phyloP scores from a whole-genome alignment of 1,140 invertebrate genomes.

The Drosophila sechellia region DNA sequence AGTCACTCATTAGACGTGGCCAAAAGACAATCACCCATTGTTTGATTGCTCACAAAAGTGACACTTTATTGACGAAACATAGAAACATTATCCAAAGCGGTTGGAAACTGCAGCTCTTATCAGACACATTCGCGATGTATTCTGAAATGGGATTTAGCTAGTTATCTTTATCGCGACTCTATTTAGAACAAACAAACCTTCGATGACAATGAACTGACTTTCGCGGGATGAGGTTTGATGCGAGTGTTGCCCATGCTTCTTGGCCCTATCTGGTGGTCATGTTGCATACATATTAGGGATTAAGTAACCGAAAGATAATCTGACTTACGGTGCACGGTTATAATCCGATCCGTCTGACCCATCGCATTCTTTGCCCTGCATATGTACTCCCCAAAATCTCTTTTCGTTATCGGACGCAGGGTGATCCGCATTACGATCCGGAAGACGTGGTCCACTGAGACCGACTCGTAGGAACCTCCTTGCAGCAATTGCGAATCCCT shows the following conservation, averaged over 20 bases:
- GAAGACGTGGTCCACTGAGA: conserved; percentile 86
- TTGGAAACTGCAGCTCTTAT: background rate
- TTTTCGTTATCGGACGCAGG: conserved; percentile 85
- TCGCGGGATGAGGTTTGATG: conserved; percentile 69
- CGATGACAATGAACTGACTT: conserved; percentile 78
- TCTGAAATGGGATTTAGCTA: conserved; percentile 33
- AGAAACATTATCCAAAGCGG: conserved; percentile 43
- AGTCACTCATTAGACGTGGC: conserved; percentile 58
- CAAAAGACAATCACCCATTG: conserved; percentile 44
- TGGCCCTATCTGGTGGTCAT: conserved; percentile 65
- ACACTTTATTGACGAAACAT: conserved; percentile 58
- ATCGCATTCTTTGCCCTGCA: conserved; percentile 87
- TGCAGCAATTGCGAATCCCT: conserved; percentile 76
- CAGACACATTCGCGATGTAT: conserved; percentile 47
- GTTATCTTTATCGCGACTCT: background rate
- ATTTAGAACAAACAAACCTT: conserved; percentile 44
- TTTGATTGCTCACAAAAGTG: conserved; percentile 32
- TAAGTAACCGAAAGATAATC: background rate
- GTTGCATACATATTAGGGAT: background rate
- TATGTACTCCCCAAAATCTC: conserved; percentile 87
- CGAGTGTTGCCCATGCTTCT: conserved; percentile 71
- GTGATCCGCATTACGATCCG: conserved; percentile 87
- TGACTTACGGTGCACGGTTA: conserved; percentile 86
- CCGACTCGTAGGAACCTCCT: conserved; percentile 86
- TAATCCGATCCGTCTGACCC: conserved; percentile 86